These are phyloP conservation scores for Antigone vipio DNA, from an alignment of 2,113 vertebrate species.

Conservation along the genomic window DNA sequence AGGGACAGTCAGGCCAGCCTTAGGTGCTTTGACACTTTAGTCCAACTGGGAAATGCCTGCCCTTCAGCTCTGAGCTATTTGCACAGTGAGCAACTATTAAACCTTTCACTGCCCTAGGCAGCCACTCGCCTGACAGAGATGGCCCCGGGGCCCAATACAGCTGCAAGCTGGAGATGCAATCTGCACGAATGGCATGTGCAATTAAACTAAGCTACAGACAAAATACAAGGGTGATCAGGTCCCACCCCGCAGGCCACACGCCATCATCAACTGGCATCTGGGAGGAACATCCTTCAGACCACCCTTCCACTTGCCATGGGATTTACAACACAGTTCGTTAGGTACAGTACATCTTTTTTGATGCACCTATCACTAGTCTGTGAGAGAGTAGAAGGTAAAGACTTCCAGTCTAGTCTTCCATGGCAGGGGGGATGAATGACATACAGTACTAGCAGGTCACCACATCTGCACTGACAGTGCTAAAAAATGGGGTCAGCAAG, in stretches of 20 bases:
- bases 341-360: neutral
- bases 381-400: neutral
- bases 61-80: neutral
- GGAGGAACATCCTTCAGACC: neutral
- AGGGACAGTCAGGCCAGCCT: neutral
- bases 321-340: neutral
- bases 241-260: neutral
- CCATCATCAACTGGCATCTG: fast-evolving
- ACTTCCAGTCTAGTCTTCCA: neutral
- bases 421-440: neutral
- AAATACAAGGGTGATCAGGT: neutral
- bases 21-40: neutral
- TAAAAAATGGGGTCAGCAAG: neutral
- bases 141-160: neutral
- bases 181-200: neutral
- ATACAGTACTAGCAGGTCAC: neutral
- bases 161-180: neutral
- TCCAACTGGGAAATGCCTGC: neutral
- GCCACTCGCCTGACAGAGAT: neutral
- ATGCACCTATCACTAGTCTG: neutral
- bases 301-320: neutral
- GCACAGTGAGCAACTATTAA: neutral
- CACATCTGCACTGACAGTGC: neutral
- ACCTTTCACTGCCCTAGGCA: neutral
- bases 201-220: neutral